Evolutionary conservation across 2,888 invertebrate genomes (phyloP), one percentile per base, ranked within the genome.

Genomic region (Gerosis bhagava): DNA sequence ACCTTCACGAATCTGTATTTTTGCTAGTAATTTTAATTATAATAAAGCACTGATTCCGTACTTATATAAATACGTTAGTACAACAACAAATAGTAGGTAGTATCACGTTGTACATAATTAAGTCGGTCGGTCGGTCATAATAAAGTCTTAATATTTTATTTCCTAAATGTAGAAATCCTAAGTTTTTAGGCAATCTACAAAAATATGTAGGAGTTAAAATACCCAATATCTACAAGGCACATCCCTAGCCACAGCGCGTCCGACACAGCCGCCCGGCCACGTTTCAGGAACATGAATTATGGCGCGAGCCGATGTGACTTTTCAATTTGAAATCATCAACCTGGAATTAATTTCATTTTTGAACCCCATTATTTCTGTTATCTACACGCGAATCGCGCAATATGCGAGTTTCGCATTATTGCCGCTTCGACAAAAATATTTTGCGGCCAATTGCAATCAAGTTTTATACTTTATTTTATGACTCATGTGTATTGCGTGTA

Each of bases 241-340:
- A 88, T 56, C 86, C 86, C 87, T 84, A 65, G 53, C 56, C 59
- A 59, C 46, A 59, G 69, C 77, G 80, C 78, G 80, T 80, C 81
- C 77, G 72, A 80, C 84, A 75, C 80, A 77, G 78, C 77, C 79
- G 83, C 77, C 84, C 83, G 83, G 86, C 84, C 84, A 86, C 87
- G 87, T 87, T 87, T 86, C 86, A 84, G 83, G 78, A 79, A 77
- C 86, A 87, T 89, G 89, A 89, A 79, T 89, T 89, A 88, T 87
- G 79, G 86, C 88, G 74, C 83, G 74, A 79, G 80, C 88, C 88
- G 89, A 86, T 86, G 89, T 89, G 89, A 88, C 89, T 89, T 89
- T 89, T 89, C 89, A 89, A 89, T 89, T 89, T 87, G 88, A 88
- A 89, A 87, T 89, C 89, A 87, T 88, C 87, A 89, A 87, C 86